These are phyloP conservation scores for Manis javanica DNA, from an alignment of 2,797 vertebrate species.

Conservation along the genomic window DNA sequence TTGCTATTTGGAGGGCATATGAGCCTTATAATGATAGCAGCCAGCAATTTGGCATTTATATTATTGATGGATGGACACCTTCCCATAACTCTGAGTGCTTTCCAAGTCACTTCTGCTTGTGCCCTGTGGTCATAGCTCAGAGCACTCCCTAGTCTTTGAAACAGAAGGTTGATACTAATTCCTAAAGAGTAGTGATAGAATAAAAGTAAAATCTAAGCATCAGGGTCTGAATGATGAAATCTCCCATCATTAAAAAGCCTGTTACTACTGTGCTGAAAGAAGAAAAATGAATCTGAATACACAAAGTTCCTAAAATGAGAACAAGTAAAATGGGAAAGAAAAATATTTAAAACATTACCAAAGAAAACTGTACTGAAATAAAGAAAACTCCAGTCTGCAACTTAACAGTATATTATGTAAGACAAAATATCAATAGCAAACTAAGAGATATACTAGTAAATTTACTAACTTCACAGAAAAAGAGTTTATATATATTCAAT, in stretches of 20 bases:
- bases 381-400: neutral
- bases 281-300: neutral
- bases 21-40: neutral
- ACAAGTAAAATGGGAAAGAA: neutral
- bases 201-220: neutral
- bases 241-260: neutral
- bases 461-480: neutral
- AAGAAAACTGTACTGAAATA: neutral
- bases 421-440: neutral
- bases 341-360: neutral
- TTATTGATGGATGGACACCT: neutral
- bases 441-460: neutral
- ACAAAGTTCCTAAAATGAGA: neutral
- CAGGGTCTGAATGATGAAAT: neutral
- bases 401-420: neutral
- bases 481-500: neutral
- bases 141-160: neutral
- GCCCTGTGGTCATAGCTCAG: neutral
- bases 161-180: neutral
- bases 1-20: neutral
- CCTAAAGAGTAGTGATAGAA: neutral
- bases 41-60: neutral
- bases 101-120: neutral
- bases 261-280: neutral
- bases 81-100: neutral